phyloP scores from a whole-genome alignment of 2,797 vertebrate genomes.

The Anguilla anguilla region DNA sequence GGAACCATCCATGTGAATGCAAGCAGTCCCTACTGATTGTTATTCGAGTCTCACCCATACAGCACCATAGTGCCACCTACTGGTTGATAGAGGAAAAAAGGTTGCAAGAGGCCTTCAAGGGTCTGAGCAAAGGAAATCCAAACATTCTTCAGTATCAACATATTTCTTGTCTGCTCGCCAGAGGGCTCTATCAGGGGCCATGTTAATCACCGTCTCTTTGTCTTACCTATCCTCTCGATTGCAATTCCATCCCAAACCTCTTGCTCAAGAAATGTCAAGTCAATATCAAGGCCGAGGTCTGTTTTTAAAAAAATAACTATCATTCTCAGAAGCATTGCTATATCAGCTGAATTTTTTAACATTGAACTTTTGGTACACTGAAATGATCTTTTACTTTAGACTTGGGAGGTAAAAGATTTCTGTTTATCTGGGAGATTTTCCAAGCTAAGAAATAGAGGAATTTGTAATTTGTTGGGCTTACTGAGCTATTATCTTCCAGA shows the following conservation, averaged over 20 bases:
- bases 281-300: not conserved
- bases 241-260: not conserved
- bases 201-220: not conserved
- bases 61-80: not conserved
- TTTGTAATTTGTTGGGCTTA: not conserved
- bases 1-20: not conserved
- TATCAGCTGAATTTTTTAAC: not conserved
- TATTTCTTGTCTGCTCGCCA: not conserved
- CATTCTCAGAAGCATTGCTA: not conserved
- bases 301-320: not conserved
- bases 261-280: slow-evolving; percentile 8
- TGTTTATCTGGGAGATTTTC: not conserved
- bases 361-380: not conserved
- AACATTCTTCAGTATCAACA: not conserved
- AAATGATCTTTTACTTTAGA: not conserved
- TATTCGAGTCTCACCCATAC: not conserved
- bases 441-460: not conserved
- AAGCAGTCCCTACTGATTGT: not conserved
- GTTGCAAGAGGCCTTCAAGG: not conserved
- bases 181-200: not conserved
- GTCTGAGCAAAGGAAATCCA: not conserved
- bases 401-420: not conserved
- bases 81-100: not conserved
- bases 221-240: not conserved
- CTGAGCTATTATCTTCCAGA: not conserved